phyloP scores from a whole-genome alignment of 2,113 vertebrate species.

The Prietella phreatophila region DNA sequence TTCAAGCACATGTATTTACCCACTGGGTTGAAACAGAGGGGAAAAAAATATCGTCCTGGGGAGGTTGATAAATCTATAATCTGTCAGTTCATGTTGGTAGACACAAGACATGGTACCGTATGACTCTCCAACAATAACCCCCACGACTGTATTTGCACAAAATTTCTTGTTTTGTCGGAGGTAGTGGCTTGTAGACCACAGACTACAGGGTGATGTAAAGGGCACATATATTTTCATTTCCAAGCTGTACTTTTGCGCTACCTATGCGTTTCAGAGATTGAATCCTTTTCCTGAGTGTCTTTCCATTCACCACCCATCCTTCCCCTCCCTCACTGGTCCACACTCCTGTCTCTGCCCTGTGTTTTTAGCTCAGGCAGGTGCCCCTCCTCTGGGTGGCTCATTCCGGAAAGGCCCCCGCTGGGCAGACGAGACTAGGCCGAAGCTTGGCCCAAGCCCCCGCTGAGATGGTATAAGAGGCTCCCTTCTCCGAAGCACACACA shows the following conservation, averaged over 20 bases:
- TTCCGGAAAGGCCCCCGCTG: constrained; percentile 78
- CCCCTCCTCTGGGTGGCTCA: constrained; percentile 77
- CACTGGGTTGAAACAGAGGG: constrained; percentile 67
- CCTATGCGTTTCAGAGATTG: constrained; percentile 72
- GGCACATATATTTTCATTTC: constrained; percentile 59
- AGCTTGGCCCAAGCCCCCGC: constrained; percentile 70
- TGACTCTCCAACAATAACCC: constrained; percentile 71
- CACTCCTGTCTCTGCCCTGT: constrained; percentile 59
- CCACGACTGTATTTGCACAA: constrained; percentile 50
- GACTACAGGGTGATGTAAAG: constrained; percentile 28
- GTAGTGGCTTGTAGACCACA: constrained; percentile 17
- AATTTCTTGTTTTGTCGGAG: constrained; percentile 56
- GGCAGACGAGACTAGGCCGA: constrained; percentile 76
- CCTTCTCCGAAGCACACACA: constrained; percentile 64
- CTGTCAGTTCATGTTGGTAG: constrained; percentile 66
- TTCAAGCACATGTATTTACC: constrained; percentile 67
- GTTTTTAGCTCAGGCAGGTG: constrained; percentile 75
- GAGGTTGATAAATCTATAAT: constrained; percentile 66
- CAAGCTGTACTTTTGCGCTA: constrained; percentile 60
- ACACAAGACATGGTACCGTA: constrained; percentile 53
- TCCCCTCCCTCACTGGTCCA: constrained; percentile 25
- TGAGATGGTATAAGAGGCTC: constrained; percentile 77
- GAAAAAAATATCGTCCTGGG: constrained; percentile 75
- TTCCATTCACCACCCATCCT: constrained; percentile 63
- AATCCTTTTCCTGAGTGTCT: constrained; percentile 70